Conservation (phyloP, 1,140 invertebrate species). For the Planococcus citri region DNA sequence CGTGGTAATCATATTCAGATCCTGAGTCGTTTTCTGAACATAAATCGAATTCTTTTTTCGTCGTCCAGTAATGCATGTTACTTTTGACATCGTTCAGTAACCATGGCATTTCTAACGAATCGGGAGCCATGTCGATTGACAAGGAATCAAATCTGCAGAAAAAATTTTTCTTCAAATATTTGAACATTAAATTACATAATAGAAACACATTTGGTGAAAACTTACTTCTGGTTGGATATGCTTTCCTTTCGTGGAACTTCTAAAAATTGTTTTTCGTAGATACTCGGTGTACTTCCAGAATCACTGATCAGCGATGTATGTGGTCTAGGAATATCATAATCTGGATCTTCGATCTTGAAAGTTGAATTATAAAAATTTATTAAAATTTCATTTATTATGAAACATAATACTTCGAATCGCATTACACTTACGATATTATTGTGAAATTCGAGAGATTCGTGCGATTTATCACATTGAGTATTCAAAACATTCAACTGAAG, state of each 20-base stretch:
- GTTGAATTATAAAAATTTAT: too few species aligned
- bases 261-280: background rate
- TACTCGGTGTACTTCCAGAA: background rate
- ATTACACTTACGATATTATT: background rate
- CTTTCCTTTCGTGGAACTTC: background rate
- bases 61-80: background rate
- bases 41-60: background rate
- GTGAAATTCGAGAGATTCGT: background rate
- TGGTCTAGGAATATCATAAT: background rate
- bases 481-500: background rate
- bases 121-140: background rate
- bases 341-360: background rate
- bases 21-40: background rate
- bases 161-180: too few species aligned
- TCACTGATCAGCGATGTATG: background rate
- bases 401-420: too few species aligned
- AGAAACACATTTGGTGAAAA: background rate
- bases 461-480: background rate
- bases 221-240: background rate
- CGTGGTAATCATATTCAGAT: background rate
- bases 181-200: too few species aligned
- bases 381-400: too few species aligned
- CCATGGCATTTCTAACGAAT: slow-evolving; percentile 17
- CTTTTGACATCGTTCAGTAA: background rate
- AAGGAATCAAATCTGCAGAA: background rate